phyloP scores from a whole-genome alignment of 2,113 vertebrate genomes.

The Callocephalon fimbriatum region DNA sequence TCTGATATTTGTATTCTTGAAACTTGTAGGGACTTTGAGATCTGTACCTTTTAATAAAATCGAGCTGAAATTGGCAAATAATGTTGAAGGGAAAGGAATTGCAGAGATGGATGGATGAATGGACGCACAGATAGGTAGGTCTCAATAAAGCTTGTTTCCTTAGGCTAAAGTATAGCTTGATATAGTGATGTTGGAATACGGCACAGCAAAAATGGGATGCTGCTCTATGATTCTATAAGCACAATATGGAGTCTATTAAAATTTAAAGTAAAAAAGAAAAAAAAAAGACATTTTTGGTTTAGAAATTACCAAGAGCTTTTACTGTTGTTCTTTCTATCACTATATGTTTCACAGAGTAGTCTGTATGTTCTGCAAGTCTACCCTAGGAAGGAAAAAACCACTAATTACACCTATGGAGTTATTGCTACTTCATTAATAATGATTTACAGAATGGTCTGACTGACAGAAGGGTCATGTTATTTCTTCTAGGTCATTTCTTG shows the following conservation, averaged over 20 bases:
- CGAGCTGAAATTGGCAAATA: not conserved
- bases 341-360: not conserved
- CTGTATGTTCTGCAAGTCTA: not conserved
- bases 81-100: not conserved
- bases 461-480: not conserved
- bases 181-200: not conserved
- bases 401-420: not conserved
- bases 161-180: not conserved
- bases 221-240: not conserved
- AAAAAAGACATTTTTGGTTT: not conserved
- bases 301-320: not conserved
- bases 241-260: not conserved
- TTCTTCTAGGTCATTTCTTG: conserved; percentile 5
- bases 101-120: not conserved
- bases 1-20: not conserved
- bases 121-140: not conserved
- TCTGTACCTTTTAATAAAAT: not conserved
- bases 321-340: not conserved
- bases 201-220: not conserved
- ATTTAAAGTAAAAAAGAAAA: not conserved
- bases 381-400: not conserved
- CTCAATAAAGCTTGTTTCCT: not conserved
- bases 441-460: not conserved
- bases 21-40: not conserved
- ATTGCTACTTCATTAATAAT: not conserved